Percentiles rank a stretch among this genome's conserved stretches.
Evolutionary conservation across 1,140 invertebrate genomes (phyloP).

Genomic region (Drosophila orosa): DNA sequence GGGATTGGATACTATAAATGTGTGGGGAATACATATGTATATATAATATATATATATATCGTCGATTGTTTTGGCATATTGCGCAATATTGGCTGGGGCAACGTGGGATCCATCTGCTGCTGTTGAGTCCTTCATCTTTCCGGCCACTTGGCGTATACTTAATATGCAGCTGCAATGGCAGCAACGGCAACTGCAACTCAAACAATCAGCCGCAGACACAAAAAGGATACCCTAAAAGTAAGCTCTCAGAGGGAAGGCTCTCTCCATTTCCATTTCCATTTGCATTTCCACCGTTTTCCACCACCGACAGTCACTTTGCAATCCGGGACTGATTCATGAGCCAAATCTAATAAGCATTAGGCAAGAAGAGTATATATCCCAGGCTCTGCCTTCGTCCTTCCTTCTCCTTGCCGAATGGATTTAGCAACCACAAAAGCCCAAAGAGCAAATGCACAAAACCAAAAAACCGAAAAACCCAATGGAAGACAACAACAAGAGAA

Average conservation of each 20-base stretch:
- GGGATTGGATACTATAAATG: constrained; percentile 7
- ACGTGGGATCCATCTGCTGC: constrained; percentile 30
- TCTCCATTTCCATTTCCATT: constrained; percentile 30
- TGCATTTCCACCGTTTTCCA: constrained; percentile 22
- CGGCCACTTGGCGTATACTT: constrained; percentile 48
- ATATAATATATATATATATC: constrained; percentile 19
- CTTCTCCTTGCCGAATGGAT: constrained; percentile 38
- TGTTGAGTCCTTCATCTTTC: constrained; percentile 20
- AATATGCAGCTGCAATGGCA: constrained; percentile 43
- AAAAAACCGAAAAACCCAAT: constrained; percentile 44
- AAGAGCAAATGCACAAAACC: constrained; percentile 60
- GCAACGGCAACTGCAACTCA: constrained; percentile 26
- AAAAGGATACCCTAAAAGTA: constrained; percentile 4
- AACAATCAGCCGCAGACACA: constrained; percentile 9
- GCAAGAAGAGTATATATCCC: constrained; percentile 36
- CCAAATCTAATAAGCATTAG: constrained; percentile 81
- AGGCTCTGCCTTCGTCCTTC: neutral
- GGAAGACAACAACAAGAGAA: constrained; percentile 38
- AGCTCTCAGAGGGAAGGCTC: constrained; percentile 7
- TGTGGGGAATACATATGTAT: neutral
- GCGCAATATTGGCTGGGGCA: constrained; percentile 32
- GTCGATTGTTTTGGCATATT: constrained; percentile 59
- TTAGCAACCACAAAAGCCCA: constrained; percentile 48
- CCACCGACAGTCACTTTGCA: constrained; percentile 47
- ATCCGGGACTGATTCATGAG: constrained; percentile 68